Conservation (phyloP, 2,888 invertebrate genomes). For the Prosopocoilus inquinatus region DNA sequence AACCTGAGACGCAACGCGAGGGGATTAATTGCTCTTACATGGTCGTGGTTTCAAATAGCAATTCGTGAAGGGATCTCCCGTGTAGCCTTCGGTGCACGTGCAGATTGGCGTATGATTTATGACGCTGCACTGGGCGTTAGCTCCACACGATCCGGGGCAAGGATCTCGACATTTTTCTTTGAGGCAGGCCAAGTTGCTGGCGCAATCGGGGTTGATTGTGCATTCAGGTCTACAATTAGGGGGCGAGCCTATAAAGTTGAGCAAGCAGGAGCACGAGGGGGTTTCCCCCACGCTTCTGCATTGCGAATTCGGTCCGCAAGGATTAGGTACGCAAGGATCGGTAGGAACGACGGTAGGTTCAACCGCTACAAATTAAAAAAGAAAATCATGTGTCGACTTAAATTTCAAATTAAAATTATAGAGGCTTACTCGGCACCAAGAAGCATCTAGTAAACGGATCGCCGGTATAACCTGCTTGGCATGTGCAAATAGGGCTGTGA, state of each 20-base stretch:
- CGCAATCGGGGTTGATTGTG: constrained; percentile 61
- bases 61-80: constrained; percentile 62
- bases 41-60: constrained; percentile 54
- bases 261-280: constrained; percentile 63
- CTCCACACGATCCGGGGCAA: constrained; percentile 64
- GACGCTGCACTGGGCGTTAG: constrained; percentile 62
- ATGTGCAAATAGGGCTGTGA: constrained; percentile 70
- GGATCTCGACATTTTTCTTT: constrained; percentile 60
- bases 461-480: constrained; percentile 60
- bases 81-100: constrained; percentile 60
- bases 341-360: constrained; percentile 34
- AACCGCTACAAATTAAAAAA: not conserved
- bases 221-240: constrained; percentile 69
- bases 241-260: constrained; percentile 60
- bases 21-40: constrained; percentile 36
- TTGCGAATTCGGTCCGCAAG: constrained; percentile 76
- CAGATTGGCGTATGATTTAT: constrained; percentile 70
- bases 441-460: constrained; percentile 65
- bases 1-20: not conserved
- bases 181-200: constrained; percentile 58
- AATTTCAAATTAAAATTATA: not conserved
- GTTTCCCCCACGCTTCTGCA: constrained; percentile 61
- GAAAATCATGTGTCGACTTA: not conserved
- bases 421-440: constrained; percentile 3
- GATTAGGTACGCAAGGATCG: constrained; percentile 70